These are phyloP conservation scores for Cyphomyrus plagiostoma DNA, from an alignment of 2,113 vertebrate genomes.

Conservation along the genomic window DNA sequence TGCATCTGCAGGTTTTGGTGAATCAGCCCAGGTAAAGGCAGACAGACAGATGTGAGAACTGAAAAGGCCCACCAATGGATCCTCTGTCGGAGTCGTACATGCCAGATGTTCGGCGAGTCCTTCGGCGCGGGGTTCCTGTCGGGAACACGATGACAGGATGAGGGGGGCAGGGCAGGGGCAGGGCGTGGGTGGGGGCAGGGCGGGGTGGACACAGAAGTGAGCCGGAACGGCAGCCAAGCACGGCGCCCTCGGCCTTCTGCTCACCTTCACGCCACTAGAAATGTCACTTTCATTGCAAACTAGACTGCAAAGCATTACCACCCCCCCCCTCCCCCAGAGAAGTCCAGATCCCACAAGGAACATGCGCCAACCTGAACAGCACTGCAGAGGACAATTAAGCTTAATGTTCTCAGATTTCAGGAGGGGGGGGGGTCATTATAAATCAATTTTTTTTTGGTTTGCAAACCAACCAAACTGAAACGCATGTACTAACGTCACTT, in stretches of 20 bases:
- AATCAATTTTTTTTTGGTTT: not conserved
- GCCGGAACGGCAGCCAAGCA: not conserved
- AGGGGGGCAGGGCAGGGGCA: not conserved
- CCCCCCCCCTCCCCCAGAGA: not conserved
- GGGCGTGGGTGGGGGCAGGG: not conserved
- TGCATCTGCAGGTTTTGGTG: not conserved
- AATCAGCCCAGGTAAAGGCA: not conserved
- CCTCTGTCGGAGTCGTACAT: constrained; percentile 72
- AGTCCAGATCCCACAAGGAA: not conserved
- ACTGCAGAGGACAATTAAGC: not conserved
- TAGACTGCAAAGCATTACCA: not conserved
- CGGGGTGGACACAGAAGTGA: not conserved
- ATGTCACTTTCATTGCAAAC: not conserved
- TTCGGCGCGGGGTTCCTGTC: constrained; percentile 61
- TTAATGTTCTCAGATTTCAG: not conserved
- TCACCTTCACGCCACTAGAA: not conserved
- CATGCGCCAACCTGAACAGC: not conserved
- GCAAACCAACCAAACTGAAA: not conserved
- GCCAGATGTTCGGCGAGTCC: constrained; percentile 65
- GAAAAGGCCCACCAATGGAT: constrained; percentile 52
- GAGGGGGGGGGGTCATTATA: too few species aligned
- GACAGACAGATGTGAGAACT: not conserved
- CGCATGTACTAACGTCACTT: not conserved
- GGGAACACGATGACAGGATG: not conserved
- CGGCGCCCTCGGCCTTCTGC: not conserved